Evolutionary conservation across 2,113 vertebrate genomes (phyloP), one percentile per base, ranked within the genome.

Genomic region (Nymphicus hollandicus): DNA sequence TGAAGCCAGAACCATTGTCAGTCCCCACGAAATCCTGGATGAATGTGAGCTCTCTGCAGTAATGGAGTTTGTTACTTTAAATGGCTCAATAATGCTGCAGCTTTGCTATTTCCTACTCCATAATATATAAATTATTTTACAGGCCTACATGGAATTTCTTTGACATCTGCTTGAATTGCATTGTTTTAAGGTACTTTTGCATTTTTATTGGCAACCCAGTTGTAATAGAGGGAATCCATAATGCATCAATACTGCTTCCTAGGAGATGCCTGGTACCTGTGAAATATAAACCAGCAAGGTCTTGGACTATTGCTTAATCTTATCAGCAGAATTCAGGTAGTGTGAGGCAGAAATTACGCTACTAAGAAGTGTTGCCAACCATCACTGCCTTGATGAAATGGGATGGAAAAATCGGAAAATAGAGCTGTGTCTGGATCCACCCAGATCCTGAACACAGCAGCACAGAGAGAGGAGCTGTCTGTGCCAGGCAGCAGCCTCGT

Each of bases 121-220:
- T 60, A 81, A 83, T 66, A 65, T 33, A 89, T 43, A 83, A 80
- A 80, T 16, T 53, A 64, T 78, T 86, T 52, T 35, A 61, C 1
- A 55, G 47, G 35, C 37, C 61, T 85, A 78, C 78, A 74, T 81
- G 46, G 72, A 81, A 76, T 97, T 95, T 82, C 64, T 92, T 70
- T 4, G 12, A 69, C 43, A 39, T 82, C 43, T 72, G 41, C 68
- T 88, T 8, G 2, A 80, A 92, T 78, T 73, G 53, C 83, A 52
- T 91, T 97, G 89, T 96, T 97, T 97, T 83, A 76, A 92, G 91
- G 25, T 53, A 71, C 19, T 46, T 96, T 72, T 92, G 81, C 91
- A 96, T 96, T 96, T 96, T 93, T 95, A 95, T 93, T 61, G 78
- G 60, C 89, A 93, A 37, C 37, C 7, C 31, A 56, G 74, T 77